A percentile compares a stretch with the other conserved stretches of the same genome.
phyloP scores from a whole-genome alignment of 2,113 vertebrate genomes.

The Platanista minor region DNA sequence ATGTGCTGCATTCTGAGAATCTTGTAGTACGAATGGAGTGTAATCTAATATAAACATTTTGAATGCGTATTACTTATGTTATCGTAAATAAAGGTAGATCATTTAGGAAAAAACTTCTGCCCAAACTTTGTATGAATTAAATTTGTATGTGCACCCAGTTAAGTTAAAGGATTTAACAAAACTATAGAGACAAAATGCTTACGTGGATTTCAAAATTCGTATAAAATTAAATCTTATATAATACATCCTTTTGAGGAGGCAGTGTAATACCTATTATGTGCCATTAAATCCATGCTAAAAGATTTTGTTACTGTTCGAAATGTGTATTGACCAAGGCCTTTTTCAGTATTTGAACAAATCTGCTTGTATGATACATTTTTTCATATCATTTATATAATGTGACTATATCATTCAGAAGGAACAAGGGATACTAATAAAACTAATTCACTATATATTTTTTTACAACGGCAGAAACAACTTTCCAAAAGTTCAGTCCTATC shows the following conservation, averaged over 20 bases:
- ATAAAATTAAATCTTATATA: slow-evolving; percentile 28
- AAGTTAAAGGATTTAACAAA: slow-evolving; percentile 23
- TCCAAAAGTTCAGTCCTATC: slow-evolving; percentile 28
- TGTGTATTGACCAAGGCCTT: slow-evolving; percentile 54
- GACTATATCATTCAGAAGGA: slow-evolving; percentile 44
- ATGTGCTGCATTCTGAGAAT: slow-evolving; percentile 8
- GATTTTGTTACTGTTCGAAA: slow-evolving; percentile 63
- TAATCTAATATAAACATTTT: neutral
- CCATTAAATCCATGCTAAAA: slow-evolving; percentile 62
- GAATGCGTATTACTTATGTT: neutral
- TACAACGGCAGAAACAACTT: slow-evolving; percentile 55
- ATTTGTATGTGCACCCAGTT: slow-evolving; percentile 17
- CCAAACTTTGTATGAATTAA: slow-evolving; percentile 30
- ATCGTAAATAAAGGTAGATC: slow-evolving; percentile 27
- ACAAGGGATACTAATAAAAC: slow-evolving; percentile 53
- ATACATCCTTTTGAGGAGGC: slow-evolving; percentile 32
- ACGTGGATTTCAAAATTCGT: slow-evolving; percentile 44
- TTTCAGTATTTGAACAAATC: slow-evolving; percentile 67
- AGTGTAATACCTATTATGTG: slow-evolving; percentile 50
- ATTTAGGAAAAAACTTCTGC: slow-evolving; percentile 26
- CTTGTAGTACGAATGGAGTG: slow-evolving; percentile 9
- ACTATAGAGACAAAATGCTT: slow-evolving; percentile 6
- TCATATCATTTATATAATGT: slow-evolving; percentile 31
- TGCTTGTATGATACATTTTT: slow-evolving; percentile 63
- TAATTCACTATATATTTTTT: slow-evolving; percentile 54